These are phyloP conservation scores for Pangasianodon gigas DNA, from an alignment of 2,113 vertebrate species.

Conservation along the genomic window DNA sequence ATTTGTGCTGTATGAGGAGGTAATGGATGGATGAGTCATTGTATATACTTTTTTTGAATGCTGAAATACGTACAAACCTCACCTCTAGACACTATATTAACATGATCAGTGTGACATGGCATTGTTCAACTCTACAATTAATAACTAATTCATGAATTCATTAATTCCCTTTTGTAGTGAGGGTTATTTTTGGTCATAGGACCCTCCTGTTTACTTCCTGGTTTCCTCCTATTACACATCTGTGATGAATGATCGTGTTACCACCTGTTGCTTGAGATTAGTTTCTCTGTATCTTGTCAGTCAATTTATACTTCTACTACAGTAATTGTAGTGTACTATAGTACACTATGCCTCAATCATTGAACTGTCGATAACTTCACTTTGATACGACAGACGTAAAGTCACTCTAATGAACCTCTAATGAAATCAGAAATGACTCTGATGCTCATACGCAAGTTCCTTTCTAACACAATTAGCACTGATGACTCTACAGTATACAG, in stretches of 20 bases:
- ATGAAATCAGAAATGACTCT: neutral
- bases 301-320: neutral
- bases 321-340: neutral
- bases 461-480: neutral
- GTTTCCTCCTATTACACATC: neutral
- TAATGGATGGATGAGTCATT: constrained; percentile 29
- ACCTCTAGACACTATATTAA: neutral
- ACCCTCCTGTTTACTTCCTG: neutral
- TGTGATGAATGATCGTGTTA: neutral
- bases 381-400: neutral
- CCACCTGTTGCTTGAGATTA: neutral
- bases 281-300: neutral
- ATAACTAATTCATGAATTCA: neutral
- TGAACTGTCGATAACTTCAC: neutral
- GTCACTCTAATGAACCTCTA: neutral
- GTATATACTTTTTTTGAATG: neutral
- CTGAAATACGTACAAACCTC: constrained; percentile 16
- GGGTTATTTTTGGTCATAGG: neutral
- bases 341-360: neutral
- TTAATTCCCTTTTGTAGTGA: neutral
- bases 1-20: neutral
- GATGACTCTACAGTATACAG: neutral
- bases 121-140: neutral
- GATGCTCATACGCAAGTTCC: neutral
- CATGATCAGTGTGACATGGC: neutral